Evolutionary conservation across 2,113 vertebrate species (phyloP), one percentile per base, ranked within the genome.

Genomic region (Natator depressus): DNA sequence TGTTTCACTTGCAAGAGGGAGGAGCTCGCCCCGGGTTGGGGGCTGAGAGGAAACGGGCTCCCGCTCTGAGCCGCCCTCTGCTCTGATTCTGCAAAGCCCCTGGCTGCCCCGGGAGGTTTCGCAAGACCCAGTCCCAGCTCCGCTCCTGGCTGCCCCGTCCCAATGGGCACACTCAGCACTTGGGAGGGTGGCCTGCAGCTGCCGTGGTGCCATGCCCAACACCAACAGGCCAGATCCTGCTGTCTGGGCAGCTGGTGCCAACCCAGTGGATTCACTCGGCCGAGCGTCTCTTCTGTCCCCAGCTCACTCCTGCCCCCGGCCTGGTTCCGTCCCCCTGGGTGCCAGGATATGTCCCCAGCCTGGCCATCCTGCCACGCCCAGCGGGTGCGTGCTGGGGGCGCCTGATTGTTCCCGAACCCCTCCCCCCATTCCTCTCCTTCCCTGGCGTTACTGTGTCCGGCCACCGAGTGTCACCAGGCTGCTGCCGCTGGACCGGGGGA

Each of bases 341-440:
- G 25, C 24, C 24, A 14, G 25, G 25, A 6, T 6, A 29, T 11
- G 24, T 78, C 24, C 12, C 75, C 42, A 27, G 4, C 38, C 22
- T 10, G 12, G 10, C 11, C 3, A 42, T 46, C 72, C 42, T 78
- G 75, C 75, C 75, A 5, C 24, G 6, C 0, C n/a, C 8, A 53
- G 11, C 0, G 2, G 17, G 0, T 1, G 31, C 13, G 78, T 0
- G 1, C 14, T 42, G 25, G 5, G 3, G 42, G 0, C 1, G 1
- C 22, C 17, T 47, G 51, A 47, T 0, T 3, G 1, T 85, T 80
- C 65, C 88, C 2, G 2, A 16, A 62, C 12, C 42, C 20, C 14
- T 50, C 14, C 20, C 19, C 83, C 72, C 51, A 38, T 25, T 25
- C 24, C 0, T 11, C 46, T 82, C 62, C 79, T 65, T 20, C 75